A percentile compares a stretch with the other conserved stretches of the same genome.
These are phyloP conservation scores for Drosophila gunungcola DNA, from an alignment of 1,140 invertebrate genomes.

Conservation along the genomic window DNA sequence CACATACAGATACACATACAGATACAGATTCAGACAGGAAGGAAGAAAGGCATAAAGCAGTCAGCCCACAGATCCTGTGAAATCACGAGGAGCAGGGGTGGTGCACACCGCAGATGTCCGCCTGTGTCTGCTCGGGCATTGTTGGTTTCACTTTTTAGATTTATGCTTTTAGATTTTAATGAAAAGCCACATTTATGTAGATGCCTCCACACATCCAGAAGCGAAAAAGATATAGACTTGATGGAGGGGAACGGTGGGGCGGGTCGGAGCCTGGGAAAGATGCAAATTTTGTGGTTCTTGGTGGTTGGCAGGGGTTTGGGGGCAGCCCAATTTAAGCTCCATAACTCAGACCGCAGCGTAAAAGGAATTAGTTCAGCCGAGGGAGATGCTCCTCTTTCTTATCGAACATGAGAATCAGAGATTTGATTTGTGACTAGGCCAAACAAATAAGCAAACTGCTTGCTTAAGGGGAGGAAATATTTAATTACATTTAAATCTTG, in stretches of 20 bases:
- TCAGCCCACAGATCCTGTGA: slow-evolving; percentile 35
- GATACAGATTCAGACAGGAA: slow-evolving; percentile 5
- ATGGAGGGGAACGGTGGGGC: neutral
- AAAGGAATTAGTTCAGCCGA: slow-evolving; percentile 47
- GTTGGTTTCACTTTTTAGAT: slow-evolving; percentile 74
- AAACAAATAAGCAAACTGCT: slow-evolving; percentile 1
- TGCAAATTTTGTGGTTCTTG: slow-evolving; percentile 57
- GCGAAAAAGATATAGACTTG: slow-evolving; percentile 16
- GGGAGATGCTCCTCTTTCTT: slow-evolving; percentile 22
- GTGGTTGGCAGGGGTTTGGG: neutral
- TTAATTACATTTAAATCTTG: slow-evolving; percentile 2
- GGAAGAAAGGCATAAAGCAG: slow-evolving; percentile 52
- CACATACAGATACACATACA: neutral
- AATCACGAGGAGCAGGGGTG: neutral
- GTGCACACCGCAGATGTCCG: slow-evolving; percentile 41
- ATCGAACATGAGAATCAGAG: slow-evolving; percentile 35
- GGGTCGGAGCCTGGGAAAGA: neutral
- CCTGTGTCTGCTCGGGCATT: slow-evolving; percentile 49
- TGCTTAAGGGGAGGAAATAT: slow-evolving; percentile 2
- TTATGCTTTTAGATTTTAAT: slow-evolving; percentile 80
- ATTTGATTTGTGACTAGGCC: slow-evolving; percentile 39
- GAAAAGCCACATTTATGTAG: slow-evolving; percentile 69
- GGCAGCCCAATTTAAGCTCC: slow-evolving; percentile 53
- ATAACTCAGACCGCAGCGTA: slow-evolving; percentile 58
- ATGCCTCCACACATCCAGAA: slow-evolving; percentile 22